phyloP scores from a whole-genome alignment of 2,888 invertebrate species.

The Camponotus fellah region DNA sequence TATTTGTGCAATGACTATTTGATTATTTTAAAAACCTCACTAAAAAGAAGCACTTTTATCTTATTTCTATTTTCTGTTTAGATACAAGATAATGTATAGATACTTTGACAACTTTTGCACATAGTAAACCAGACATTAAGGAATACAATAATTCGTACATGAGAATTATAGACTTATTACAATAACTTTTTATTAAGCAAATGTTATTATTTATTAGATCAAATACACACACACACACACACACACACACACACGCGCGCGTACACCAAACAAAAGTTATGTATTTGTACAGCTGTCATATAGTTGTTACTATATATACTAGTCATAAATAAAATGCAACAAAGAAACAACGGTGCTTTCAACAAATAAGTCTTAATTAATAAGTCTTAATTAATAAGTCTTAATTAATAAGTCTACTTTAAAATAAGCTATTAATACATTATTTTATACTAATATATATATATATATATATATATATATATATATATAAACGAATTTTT shows the following conservation, averaged over 20 bases:
- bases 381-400: constrained; percentile 3
- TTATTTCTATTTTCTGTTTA: constrained; percentile 31
- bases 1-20: constrained; percentile 1
- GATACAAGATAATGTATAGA: constrained; percentile 16
- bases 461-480: neutral
- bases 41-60: constrained; percentile 31
- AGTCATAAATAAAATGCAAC: constrained; percentile 47
- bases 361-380: constrained; percentile 7
- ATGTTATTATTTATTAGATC: constrained; percentile 47
- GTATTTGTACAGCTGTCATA: constrained; percentile 48
- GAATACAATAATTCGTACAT: constrained; percentile 14
- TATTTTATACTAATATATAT: neutral
- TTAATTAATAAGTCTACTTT: neutral
- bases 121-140: constrained; percentile 22
- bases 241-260: no score
- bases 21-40: constrained; percentile 6
- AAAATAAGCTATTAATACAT: neutral
- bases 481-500: neutral
- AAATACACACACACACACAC: neutral
- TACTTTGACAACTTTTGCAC: constrained; percentile 36
- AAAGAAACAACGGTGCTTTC: neutral
- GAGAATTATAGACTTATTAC: constrained; percentile 48
- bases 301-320: constrained; percentile 30
- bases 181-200: constrained; percentile 29
- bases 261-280: constrained; percentile 26